Evolutionary conservation across 2,888 invertebrate species (phyloP), one percentile per base, ranked within the genome.

Genomic region (Drosophila histrio): DNA sequence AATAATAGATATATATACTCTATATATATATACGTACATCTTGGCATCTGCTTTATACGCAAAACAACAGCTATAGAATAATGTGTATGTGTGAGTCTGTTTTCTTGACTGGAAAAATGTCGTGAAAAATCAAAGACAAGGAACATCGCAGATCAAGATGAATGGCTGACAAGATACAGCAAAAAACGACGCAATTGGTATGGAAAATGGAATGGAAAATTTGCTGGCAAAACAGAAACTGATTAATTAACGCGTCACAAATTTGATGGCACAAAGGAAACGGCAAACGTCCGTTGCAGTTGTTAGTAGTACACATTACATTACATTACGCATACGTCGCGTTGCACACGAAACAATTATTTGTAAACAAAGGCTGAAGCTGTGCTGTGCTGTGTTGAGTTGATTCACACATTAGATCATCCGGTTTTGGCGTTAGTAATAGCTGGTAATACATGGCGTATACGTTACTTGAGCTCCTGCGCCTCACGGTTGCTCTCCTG

Each of bases 401-500:
- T 49, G 57, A 66, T 19, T 71, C 54, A 72, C 30, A 38, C 13
- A 64, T 73, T 64, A 75, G 72, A 65, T 65, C 63, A 66, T 66
- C 52, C 24, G 7, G 22, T n/a, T 41, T 36, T n/a, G 11, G 32
- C n/a, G 28, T 57, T 59, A 32, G 15, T 36, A 19, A n/a, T 28
- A 41, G 46, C 19, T 56, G 52, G 49, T 24, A 24, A 32, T 21
- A 54, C 66, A 41, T 58, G 64, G 58, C 69, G 60, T 75, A 72
- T 77, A 69, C 67, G 71, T 84, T 77, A 84, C 85, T 69, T 83
- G 76, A 83, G 73, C 41, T 85, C 75, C 46, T 75, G 77, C 15
- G 56, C 54, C 39, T 86, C 86, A 30, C 34, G 11, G 53, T 17
- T 63, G 60, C 56, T 54, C 58, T 3, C 53, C 43, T 43, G 36